Evolutionary conservation across 1,140 invertebrate species (phyloP).

Genomic region (Caenorhabditis inopinata): DNA sequence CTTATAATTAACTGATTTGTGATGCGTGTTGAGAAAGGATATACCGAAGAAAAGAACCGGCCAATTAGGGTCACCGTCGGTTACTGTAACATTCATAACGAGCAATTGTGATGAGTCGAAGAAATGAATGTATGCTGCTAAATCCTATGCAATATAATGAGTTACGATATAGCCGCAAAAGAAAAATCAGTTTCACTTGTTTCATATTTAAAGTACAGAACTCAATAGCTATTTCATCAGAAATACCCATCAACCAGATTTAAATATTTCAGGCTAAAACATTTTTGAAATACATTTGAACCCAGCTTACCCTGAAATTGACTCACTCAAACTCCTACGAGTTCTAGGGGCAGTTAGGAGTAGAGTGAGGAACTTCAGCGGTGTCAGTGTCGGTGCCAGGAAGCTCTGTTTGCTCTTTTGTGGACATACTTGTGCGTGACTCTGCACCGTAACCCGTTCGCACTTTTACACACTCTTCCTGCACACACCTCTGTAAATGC

Average conservation of each 20-base stretch:
- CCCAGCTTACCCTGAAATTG: no score
- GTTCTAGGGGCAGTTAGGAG: background rate
- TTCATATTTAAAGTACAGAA: no score
- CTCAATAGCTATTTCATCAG: no score
- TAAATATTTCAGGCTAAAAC: no score
- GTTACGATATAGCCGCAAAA: no score
- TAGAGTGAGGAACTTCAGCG: background rate
- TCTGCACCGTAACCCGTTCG: background rate
- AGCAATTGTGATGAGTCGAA: background rate
- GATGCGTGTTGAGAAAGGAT: background rate
- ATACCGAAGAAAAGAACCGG: background rate
- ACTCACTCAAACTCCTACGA: no score
- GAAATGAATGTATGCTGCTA: no score
- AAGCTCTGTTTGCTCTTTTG: slow-evolving; percentile 6
- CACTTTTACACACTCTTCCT: background rate
- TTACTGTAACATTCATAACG: background rate
- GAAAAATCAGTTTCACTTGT: no score
- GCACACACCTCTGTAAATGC: slow-evolving; percentile 35
- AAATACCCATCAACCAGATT: no score
- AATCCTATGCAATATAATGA: no score
- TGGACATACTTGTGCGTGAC: slow-evolving; percentile 23
- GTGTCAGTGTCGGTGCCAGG: slow-evolving; percentile 19
- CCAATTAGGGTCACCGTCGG: slow-evolving; percentile 12
- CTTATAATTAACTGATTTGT: slow-evolving; percentile 12
- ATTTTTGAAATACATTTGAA: no score